Percentiles rank a stretch among this genome's conserved stretches.
These are phyloP conservation scores for Hexactinellida sp. DNA, from an alignment of 37 sponge, comb jelly and placozoan species.

Conservation along the genomic window DNA sequence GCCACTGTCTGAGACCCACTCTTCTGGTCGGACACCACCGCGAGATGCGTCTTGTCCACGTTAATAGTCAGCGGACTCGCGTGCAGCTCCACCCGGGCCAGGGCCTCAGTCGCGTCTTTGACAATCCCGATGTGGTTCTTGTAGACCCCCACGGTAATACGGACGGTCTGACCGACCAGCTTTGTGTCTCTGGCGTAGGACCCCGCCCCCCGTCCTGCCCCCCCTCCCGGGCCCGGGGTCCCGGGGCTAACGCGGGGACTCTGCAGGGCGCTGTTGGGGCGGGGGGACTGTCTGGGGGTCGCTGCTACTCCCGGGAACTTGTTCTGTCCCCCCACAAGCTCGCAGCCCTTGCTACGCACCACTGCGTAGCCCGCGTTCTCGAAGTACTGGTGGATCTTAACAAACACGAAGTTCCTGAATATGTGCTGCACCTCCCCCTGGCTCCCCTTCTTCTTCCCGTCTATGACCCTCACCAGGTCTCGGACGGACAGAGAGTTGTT, in stretches of 20 bases:
- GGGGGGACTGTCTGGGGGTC: not conserved
- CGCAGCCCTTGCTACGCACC: conserved; percentile 51
- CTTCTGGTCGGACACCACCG: conserved; percentile 3
- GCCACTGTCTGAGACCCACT: conserved; percentile 37
- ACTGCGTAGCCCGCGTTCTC: conserved; percentile 93
- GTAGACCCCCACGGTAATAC: conserved; percentile 74
- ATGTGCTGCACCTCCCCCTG: conserved; percentile 85
- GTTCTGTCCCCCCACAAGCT: conserved; percentile 66
- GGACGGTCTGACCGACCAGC: conserved; percentile 78
- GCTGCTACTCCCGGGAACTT: conserved; percentile 15
- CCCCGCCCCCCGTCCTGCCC: conserved; percentile 43
- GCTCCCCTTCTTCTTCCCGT: conserved; percentile 58
- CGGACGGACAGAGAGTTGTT: conserved; percentile 55
- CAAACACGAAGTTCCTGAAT: conserved; percentile 67
- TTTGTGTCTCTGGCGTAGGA: conserved; percentile 47
- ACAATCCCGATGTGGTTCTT: conserved; percentile 76
- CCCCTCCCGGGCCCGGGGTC: conserved; percentile 42
- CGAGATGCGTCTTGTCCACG: not conserved
- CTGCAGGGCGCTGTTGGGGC: not conserved
- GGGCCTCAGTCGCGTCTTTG: conserved; percentile 86
- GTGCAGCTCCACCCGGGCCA: conserved; percentile 90
- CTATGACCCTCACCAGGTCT: conserved; percentile 59
- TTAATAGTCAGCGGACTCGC: conserved; percentile 40
- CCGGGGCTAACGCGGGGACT: conserved; percentile 10
- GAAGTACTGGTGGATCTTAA: conserved; percentile 41